Evolutionary conservation across 2,888 invertebrate species (phyloP), one percentile per base, ranked within the genome.

Genomic region (Anodontia alba): DNA sequence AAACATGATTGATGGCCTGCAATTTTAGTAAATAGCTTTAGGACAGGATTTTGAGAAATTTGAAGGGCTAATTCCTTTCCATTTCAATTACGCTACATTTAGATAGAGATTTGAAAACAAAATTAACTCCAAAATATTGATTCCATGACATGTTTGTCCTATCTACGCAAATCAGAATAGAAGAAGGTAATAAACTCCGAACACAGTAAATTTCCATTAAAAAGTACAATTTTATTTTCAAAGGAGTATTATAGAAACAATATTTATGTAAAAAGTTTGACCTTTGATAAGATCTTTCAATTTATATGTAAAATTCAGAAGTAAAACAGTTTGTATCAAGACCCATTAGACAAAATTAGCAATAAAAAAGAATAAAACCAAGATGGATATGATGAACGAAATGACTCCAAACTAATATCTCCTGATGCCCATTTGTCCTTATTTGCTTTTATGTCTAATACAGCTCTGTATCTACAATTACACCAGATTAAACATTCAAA

Each of bases 301-400:
- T 85, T 85, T 85, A 85, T 85, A 85, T 85, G 80, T 82, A 85
- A 85, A 85, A 78, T 85, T 85, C 71, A 75, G 66, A 73, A 69
- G 1, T 69, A 42, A 69, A 69, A 38, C 42, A 42, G 43, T 43
- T 69, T 43, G 26, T 46, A 20, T 43, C 29, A 23, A 42, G 29
- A 2, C 23, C 42, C 42, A 69, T 69, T 69, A 43, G 46, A 69
- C 26, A 38, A 42, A 69, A 46, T 69, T 69, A 42, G 69, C 46
- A 69, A 46, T 69, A 46, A 69, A 42, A 69, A 69, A 7, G 69
- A 62, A 62, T 62, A 62, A 38, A 62, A 62, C 33, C 29, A 26
- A 29, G 29, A 62, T 62, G 62, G 62, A 62, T 29, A 62, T 62
- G 10, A 62, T 62, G 20, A 33, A 62, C 31, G 33, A 33, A 23